Base-by-base conservation (phyloP, 2,797 vertebrate species). In the Ataeniobius toweri region DNA sequence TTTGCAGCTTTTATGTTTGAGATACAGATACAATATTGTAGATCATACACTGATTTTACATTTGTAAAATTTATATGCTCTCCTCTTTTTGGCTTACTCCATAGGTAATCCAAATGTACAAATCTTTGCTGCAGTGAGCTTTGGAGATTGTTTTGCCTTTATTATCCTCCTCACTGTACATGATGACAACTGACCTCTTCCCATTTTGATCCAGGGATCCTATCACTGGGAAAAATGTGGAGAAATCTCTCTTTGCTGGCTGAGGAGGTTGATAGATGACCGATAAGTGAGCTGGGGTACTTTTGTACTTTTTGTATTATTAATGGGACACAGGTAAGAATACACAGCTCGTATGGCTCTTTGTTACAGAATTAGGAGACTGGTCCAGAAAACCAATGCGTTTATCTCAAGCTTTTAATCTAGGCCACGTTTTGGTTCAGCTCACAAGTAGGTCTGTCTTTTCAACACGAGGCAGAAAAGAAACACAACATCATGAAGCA, bases 291-390 rank as follows among this genome's bases (percentile, higher is more conserved):
- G 88, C 88, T 77, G 83, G 79, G 78, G 85, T 93, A 81, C 91
- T 87, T 95, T 94, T 95, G 93, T 94, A 94, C 91, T 88, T 86
- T 80, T 85, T 95, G 88, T 93, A 95, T 94, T 92, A 95, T 95
- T 95, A 94, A 95, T 94, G 90, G 85, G 72, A 76, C 71, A 2
- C 88, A 4, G 92, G 92, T 93, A 92, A 92, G 91, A 90, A 89
- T 88, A 89, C 79, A 31, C 79, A 86, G 92, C 93, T 92, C 91
- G 85, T 80, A 76, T 92, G 91, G 88, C 93, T 76, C 81, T 86
- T 83, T 83, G 82, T 90, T 88, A 81, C 86, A 91, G 88, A 91
- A 91, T 88, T 50, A 84, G 89, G 80, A 83, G 89, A 87, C 85
- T n/a, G 83, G 61, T 83, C 68, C 63, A 44, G 90, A 91, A 94